These are phyloP conservation scores for Choloepus didactylus DNA, from an alignment of 2,797 vertebrate species.

Conservation along the genomic window DNA sequence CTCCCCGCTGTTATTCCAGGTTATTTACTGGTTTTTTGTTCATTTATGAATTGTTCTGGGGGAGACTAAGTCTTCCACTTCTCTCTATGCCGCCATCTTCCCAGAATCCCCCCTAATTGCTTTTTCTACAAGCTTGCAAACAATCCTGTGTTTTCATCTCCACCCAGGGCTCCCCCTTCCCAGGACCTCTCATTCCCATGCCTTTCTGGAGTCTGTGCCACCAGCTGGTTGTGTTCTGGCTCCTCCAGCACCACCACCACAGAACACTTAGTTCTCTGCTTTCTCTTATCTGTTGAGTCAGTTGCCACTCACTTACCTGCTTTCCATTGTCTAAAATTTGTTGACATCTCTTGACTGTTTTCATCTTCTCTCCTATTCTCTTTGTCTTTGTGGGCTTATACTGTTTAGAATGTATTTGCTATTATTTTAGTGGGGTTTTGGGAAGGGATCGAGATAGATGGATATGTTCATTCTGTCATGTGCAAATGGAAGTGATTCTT, in stretches of 20 bases:
- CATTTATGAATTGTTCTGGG: too few relatives aligned
- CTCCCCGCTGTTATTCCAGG: too few relatives aligned
- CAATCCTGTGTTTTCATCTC: not conserved
- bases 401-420: constrained; percentile 3
- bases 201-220: not conserved
- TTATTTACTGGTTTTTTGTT: too few relatives aligned
- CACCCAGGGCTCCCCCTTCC: not conserved
- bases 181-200: not conserved
- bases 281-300: not conserved
- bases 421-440: constrained; percentile 27
- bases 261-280: not conserved
- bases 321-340: not conserved
- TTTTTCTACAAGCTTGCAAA: not conserved
- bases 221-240: not conserved
- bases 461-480: not conserved
- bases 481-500: not conserved
- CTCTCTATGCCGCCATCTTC: too few relatives aligned
- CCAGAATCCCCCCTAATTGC: too few relatives aligned
- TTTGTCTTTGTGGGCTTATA: not conserved
- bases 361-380: not conserved
- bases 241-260: not conserved
- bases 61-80: too few relatives aligned
- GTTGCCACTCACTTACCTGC: not conserved
- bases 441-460: not conserved
- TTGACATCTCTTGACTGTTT: not conserved